A percentile compares a stretch with the other conserved stretches of the same genome.
These are phyloP conservation scores for Pampusana beccarii DNA, from an alignment of 2,113 vertebrate species.

Conservation along the genomic window DNA sequence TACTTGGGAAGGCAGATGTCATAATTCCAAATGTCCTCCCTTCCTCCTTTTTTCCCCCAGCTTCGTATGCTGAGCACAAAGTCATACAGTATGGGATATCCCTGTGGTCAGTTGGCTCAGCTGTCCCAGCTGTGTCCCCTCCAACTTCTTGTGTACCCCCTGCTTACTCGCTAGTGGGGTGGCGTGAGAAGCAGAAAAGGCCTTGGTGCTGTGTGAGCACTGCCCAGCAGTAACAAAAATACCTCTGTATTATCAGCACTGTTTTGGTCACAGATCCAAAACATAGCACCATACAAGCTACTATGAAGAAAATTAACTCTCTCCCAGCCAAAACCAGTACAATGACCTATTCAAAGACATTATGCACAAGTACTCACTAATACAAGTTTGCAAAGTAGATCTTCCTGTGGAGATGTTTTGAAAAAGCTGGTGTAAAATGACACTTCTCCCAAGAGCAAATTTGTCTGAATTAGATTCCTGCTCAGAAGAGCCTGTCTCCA, in stretches of 20 bases:
- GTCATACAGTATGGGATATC: neutral
- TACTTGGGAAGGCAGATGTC: neutral
- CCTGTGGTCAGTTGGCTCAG: rapidly evolving
- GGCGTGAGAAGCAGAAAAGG: neutral
- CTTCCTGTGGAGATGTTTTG: neutral
- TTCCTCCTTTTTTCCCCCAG: neutral
- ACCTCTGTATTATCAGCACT: rapidly evolving
- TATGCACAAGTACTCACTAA: neutral
- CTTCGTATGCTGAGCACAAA: neutral
- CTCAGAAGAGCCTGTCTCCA: neutral
- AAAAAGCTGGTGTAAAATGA: neutral
- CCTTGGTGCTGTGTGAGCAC: neutral
- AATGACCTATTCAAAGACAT: neutral
- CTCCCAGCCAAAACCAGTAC: neutral
- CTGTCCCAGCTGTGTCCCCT: neutral
- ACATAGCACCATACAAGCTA: neutral
- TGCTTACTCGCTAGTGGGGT: rapidly evolving
- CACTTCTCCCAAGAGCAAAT: neutral
- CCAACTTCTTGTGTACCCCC: neutral
- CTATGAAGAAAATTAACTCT: neutral
- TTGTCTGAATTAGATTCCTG: neutral
- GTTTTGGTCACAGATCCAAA: neutral
- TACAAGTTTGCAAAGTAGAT: neutral
- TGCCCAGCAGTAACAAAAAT: neutral
- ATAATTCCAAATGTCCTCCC: neutral